Evolutionary conservation across 2,797 vertebrate species (phyloP).

Genomic region (Acipenser transmontanus): DNA sequence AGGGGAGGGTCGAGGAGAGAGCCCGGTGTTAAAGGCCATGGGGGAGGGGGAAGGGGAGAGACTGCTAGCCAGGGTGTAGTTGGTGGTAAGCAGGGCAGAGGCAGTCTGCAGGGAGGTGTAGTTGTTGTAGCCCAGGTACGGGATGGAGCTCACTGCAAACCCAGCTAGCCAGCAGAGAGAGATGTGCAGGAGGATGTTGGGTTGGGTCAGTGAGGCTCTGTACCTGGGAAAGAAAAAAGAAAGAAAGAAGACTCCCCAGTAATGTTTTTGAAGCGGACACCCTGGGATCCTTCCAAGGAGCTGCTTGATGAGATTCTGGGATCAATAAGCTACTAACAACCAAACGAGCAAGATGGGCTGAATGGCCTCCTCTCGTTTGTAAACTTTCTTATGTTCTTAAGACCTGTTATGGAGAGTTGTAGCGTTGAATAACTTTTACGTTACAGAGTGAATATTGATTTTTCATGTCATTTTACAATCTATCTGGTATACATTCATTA

Average conservation of each 20-base stretch:
- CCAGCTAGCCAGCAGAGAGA: constrained; percentile 2
- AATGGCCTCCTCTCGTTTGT: background rate
- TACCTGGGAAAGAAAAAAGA: background rate
- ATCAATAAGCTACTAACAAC: background rate
- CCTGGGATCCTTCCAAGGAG: too few species aligned
- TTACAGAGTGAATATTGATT: too few species aligned
- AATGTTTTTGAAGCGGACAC: background rate
- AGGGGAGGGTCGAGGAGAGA: background rate
- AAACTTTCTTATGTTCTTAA: background rate
- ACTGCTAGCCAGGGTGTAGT: background rate
- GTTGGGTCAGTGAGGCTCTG: background rate
- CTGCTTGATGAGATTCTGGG: background rate
- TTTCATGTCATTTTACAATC: too few species aligned
- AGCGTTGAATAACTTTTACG: too few species aligned
- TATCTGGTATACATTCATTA: too few species aligned
- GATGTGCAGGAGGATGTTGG: background rate
- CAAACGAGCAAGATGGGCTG: background rate
- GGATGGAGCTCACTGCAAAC: background rate
- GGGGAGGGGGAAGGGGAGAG: background rate
- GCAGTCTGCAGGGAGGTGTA: background rate
- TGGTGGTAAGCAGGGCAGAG: background rate
- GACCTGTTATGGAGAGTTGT: too few species aligned
- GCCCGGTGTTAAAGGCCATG: background rate
- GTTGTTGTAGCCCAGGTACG: constrained; percentile 7
- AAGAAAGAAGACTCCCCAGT: too few species aligned